A percentile compares a stretch with the other conserved stretches of the same genome.
Evolutionary conservation across 1,140 invertebrate species (phyloP).

Genomic region (Leptinotarsa lineolata): DNA sequence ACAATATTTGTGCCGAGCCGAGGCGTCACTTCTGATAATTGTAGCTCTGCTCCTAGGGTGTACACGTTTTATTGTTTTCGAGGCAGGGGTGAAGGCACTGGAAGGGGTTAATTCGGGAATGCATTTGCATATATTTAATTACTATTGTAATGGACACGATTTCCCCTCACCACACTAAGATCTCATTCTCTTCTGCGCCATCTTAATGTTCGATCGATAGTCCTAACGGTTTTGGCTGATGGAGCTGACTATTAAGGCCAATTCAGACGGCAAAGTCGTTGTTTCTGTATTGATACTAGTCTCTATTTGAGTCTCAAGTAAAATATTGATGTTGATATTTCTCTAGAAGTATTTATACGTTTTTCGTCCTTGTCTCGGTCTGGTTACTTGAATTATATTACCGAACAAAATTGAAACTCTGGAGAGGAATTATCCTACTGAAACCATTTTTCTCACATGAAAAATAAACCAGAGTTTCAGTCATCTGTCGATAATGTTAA

Average conservation of each 20-base stretch:
- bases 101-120: constrained; percentile 40
- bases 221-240: neutral
- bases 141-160: constrained; percentile 37
- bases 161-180: constrained; percentile 34
- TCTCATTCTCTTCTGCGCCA: constrained; percentile 40
- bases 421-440: too few relatives aligned
- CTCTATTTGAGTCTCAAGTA: too few relatives aligned
- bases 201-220: constrained; percentile 44
- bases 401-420: too few relatives aligned
- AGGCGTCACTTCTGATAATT: constrained; percentile 19
- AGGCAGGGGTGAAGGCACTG: constrained; percentile 28
- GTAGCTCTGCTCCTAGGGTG: constrained; percentile 25
- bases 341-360: too few relatives aligned
- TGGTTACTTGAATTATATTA: too few relatives aligned
- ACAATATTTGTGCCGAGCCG: constrained; percentile 1
- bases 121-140: constrained; percentile 50
- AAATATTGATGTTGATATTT: too few relatives aligned
- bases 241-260: neutral
- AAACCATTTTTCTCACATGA: too few relatives aligned
- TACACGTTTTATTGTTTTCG: constrained; percentile 31
- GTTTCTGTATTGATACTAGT: too few relatives aligned
- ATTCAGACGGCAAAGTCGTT: too few relatives aligned
- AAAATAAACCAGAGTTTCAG: too few relatives aligned
- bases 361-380: too few relatives aligned
- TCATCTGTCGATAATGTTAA: too few relatives aligned